These are phyloP conservation scores for Desmodus rotundus DNA, from an alignment of 2,113 vertebrate species.

Conservation along the genomic window DNA sequence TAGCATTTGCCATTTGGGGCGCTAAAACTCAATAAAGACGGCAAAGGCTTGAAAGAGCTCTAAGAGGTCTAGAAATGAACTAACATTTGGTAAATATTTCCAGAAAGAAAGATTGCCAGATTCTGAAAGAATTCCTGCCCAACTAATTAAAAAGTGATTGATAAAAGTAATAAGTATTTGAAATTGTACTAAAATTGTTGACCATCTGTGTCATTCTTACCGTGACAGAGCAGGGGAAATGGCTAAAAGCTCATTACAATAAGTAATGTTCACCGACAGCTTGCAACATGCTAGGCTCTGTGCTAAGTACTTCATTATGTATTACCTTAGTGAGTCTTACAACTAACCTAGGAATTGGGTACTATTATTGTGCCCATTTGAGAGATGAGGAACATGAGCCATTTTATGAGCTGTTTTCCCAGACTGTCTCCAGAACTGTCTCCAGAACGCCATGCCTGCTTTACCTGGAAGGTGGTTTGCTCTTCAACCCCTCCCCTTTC, in stretches of 20 bases:
- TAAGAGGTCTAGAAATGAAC: neutral
- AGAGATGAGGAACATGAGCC: neutral
- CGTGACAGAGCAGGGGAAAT: neutral
- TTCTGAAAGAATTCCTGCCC: neutral
- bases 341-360: neutral
- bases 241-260: neutral
- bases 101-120: neutral
- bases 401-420: neutral
- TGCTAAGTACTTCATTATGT: neutral
- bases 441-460: neutral
- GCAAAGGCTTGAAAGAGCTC: slow-evolving; percentile 11
- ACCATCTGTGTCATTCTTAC: neutral
- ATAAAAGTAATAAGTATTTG: neutral
- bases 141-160: neutral
- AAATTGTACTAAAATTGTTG: neutral
- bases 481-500: neutral
- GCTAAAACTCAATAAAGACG: slow-evolving; percentile 11
- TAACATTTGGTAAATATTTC: neutral
- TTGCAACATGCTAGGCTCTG: neutral
- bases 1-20: neutral
- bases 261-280: neutral
- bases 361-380: neutral
- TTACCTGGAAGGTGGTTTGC: neutral
- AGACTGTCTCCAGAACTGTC: neutral
- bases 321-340: neutral